A percentile compares a stretch with the other conserved stretches of the same genome.
Evolutionary conservation across 2,797 vertebrate genomes (phyloP).

Genomic region (Ceryle rudis): DNA sequence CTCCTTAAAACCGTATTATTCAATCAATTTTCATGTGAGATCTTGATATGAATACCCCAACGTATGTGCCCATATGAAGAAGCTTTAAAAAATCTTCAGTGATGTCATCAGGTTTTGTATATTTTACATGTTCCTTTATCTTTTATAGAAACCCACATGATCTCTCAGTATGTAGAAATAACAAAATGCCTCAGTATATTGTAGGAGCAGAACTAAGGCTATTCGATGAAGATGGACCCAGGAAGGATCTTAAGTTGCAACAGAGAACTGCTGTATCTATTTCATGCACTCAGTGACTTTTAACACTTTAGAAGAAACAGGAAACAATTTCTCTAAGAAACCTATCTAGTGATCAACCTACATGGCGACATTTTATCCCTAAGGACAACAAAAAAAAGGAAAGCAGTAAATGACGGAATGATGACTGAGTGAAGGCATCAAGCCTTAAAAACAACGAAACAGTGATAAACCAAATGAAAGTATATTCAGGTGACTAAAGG

Average conservation of each 20-base stretch:
- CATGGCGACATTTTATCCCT: slow-evolving; percentile 7
- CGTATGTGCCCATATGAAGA: not conserved
- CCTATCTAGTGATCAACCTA: slow-evolving; percentile 4
- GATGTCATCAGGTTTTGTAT: not conserved
- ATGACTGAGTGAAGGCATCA: not conserved
- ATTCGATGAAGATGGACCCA: not conserved
- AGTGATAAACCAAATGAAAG: not conserved
- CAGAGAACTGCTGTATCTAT: not conserved
- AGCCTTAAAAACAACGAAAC: not conserved
- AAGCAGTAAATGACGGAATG: slow-evolving; percentile 2
- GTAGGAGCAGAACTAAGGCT: not conserved
- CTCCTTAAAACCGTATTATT: not conserved
- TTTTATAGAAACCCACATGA: not conserved
- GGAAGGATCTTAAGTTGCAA: not conserved
- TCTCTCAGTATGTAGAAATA: not conserved
- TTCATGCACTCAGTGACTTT: not conserved
- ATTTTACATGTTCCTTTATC: not conserved
- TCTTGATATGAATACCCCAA: not conserved
- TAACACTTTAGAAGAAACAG: not conserved
- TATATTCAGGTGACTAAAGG: not conserved
- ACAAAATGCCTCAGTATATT: not conserved
- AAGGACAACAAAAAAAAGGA: not conserved
- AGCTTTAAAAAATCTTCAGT: not conserved
- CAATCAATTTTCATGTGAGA: not conserved
- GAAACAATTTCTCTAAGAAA: not conserved